phyloP scores from a whole-genome alignment of 1,140 invertebrate species.

The Apis florea region DNA sequence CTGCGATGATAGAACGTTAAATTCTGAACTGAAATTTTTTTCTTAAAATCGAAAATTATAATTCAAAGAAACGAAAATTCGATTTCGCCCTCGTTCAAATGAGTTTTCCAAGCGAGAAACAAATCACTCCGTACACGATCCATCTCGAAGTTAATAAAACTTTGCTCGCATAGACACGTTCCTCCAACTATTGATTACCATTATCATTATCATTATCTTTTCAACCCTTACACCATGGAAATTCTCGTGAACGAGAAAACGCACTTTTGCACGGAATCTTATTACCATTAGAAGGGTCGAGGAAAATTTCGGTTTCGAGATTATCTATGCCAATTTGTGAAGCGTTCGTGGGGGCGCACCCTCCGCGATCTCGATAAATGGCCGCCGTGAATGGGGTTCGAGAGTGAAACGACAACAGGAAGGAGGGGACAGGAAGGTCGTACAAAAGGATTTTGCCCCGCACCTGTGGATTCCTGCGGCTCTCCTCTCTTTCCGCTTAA shows the following conservation, averaged over 20 bases:
- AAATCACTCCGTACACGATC: no score
- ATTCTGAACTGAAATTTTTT: no score
- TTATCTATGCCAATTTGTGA: conserved; percentile 55
- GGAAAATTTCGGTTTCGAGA: conserved; percentile 50
- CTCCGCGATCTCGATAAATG: conserved; percentile 7
- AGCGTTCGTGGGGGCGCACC: neutral
- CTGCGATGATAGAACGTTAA: no score
- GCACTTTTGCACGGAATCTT: conserved; percentile 30
- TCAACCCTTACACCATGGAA: no score
- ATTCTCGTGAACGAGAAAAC: neutral
- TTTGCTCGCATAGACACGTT: no score
- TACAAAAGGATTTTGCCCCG: conserved; percentile 31
- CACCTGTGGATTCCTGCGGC: conserved; percentile 37
- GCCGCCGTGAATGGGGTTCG: neutral
- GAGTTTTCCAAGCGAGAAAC: no score
- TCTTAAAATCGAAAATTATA: no score
- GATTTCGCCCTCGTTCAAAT: no score
- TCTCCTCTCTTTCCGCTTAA: neutral
- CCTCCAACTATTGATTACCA: no score
- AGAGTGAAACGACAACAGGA: neutral
- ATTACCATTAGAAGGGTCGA: neutral
- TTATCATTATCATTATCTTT: no score
- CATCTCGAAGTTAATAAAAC: no score
- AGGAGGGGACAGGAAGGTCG: neutral
- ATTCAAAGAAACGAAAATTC: no score